phyloP scores from a whole-genome alignment of 1,140 invertebrate genomes.

The Drosophila kohkoa region DNA sequence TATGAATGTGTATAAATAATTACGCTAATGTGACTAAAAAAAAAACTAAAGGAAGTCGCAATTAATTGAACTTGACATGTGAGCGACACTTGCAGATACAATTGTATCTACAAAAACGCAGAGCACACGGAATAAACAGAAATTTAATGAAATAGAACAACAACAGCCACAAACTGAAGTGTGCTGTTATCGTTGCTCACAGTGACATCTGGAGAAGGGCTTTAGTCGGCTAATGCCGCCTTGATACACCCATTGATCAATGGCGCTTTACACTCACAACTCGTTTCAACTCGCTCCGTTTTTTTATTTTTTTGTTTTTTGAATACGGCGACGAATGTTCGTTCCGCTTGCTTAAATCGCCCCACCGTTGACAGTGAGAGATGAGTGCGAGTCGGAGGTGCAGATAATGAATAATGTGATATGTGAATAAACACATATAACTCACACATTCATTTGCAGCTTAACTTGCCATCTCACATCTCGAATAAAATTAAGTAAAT shows the following conservation, averaged over 20 bases:
- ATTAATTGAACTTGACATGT: conserved; percentile 36
- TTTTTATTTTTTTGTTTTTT: conserved; percentile 15
- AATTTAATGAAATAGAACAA: not conserved
- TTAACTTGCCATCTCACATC: conserved; percentile 16
- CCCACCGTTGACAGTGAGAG: conserved; percentile 43
- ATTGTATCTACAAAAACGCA: not conserved
- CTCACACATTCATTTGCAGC: conserved; percentile 3
- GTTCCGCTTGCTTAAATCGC: conserved; percentile 8
- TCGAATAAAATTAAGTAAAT: conserved; percentile 1
- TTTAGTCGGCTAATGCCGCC: conserved; percentile 44
- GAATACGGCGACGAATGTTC: conserved; percentile 23
- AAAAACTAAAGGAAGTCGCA: conserved; percentile 5
- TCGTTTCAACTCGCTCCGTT: not conserved
- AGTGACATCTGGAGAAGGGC: conserved; percentile 46
- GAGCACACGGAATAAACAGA: not conserved
- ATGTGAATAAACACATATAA: conserved; percentile 24
- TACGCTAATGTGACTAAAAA: not conserved
- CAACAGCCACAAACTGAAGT: not conserved
- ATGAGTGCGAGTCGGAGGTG: conserved; percentile 27
- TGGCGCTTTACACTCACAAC: conserved; percentile 22
- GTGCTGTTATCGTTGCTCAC: conserved; percentile 3
- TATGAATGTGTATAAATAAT: not conserved
- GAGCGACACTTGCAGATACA: conserved; percentile 14
- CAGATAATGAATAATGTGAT: conserved; percentile 28
- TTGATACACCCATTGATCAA: conserved; percentile 62